Base-by-base conservation (phyloP, 1,140 invertebrate genomes). In the Aricia agestis region DNA sequence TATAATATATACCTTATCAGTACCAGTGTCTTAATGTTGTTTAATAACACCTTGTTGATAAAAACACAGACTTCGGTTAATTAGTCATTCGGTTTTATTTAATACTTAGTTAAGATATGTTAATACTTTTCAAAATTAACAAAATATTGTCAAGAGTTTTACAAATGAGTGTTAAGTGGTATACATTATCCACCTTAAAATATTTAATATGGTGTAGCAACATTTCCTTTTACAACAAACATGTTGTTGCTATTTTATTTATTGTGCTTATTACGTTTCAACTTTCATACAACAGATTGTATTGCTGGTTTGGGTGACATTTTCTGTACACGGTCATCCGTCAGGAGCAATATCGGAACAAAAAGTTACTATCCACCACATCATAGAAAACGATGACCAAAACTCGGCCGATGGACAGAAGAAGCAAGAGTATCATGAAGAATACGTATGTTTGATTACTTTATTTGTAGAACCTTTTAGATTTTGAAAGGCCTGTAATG, bases 381-480 rank as follows among this genome's bases (percentile, higher is more conserved):
- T 68, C 31, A 74, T 80, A 70, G 71, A 78, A 69, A 70, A 72
- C 42, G 69, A 13, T 41, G 66, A 70, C 68, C 45, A 65, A 10
- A 11, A 36, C 15, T 18, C 58, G 19, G 58, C 83, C 57, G 76
- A 75, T 17, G 82, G 73, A 68, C 25, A 61, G 32, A 73, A 83
- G 6, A 74, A 76, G 67, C 79, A 77, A 9, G 74, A 69, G 68
- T 77, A 82, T 78, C 82, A 84, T 77, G 82, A 86, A 57, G 82
- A 78, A 87, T 87, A 89, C 78, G 87, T 87, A 75, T 78, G 83
- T 81, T 7, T 19, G 31, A 18, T 13, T n/a, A 15, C 41, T 58
- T 18, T 32, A 17, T 59, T n/a, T 9, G 9, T 9, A 36, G 36
- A 36, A 36, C 1, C 36, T 4, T 58, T 6, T 13, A 15, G n/a